Evolutionary conservation across 2,888 invertebrate species (phyloP), one percentile per base, ranked within the genome.

Genomic region (Caenorhabditis afra): DNA sequence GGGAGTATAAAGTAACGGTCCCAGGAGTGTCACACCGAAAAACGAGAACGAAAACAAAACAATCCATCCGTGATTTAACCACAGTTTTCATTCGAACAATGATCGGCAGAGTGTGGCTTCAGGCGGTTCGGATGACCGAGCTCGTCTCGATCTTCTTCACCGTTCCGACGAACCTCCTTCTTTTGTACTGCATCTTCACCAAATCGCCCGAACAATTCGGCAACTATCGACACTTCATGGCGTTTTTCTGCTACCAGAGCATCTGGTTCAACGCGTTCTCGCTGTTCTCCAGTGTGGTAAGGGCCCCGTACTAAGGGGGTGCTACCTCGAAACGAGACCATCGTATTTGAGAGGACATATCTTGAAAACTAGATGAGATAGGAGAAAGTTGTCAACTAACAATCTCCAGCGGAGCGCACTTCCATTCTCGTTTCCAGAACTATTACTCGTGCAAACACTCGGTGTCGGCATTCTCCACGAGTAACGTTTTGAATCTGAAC

Each of bases 201-300:
- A 47, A 47, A 16, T 47, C 47, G 18, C 47, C 47, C 16, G 18
- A 47, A 16, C n/a, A 47, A 18, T 47, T 47, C 18, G 47, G 47
- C 47, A 47, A 47, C 47, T 47, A 47, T 47, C 47, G 47, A 1
- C 47, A 18, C 8, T 47, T 16, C 47, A 47, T 47, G 47, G 47
- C 47, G 47, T 47, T 47, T 8, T 47, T 47, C 47, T 16, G 47
- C 18, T 47, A 47, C 16, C 47, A 47, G 18, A 47, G 47, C 18
- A 18, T 47, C n/a, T 18, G n/a, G 47, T 47, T 47, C 47, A 47
- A 18, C 18, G 47, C 18, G 16, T n/a, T 47, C 18, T 47, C 47
- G 10, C 16, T 47, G n/a, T n/a, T 47, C 3, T 8, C 18, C 3
- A 18, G 47, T 10, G 18, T n/a, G 14, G 47, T 47, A 16, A 47